Percentiles rank a stretch among this genome's conserved stretches.
Conservation (phyloP, 2,888 invertebrate species). For the Pseudococcus longispinus region DNA sequence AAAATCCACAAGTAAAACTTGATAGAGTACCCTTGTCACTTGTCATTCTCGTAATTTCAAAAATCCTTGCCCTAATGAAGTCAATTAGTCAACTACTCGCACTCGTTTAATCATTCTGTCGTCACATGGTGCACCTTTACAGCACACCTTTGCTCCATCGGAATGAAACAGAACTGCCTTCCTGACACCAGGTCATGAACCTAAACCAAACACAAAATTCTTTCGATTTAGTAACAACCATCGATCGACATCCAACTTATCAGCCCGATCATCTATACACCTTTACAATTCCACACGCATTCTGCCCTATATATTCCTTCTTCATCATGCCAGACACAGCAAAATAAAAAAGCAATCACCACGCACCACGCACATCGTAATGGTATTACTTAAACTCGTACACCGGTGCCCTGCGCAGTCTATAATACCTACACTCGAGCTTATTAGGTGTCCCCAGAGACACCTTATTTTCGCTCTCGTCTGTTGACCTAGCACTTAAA, state of each 20-base stretch:
- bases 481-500: conserved; percentile 31
- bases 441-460: neutral
- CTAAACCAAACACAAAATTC: neutral
- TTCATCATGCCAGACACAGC: neutral
- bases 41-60: too few species aligned
- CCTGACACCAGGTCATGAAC: too few species aligned
- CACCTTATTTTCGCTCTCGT: conserved; percentile 31
- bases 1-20: too few species aligned
- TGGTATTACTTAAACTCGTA: neutral
- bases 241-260: neutral
- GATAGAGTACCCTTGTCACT: too few species aligned
- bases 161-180: too few species aligned
- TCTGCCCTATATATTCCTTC: neutral
- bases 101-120: too few species aligned
- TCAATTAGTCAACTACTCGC: too few species aligned
- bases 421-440: neutral
- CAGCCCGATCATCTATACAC: neutral
- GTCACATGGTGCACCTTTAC: too few species aligned
- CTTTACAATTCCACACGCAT: neutral
- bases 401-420: neutral
- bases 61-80: too few species aligned
- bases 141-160: too few species aligned
- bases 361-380: neutral
- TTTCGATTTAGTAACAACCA: neutral
- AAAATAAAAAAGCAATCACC: neutral